Conservation (phyloP, 2,113 vertebrate species). For the Garra rufa region DNA sequence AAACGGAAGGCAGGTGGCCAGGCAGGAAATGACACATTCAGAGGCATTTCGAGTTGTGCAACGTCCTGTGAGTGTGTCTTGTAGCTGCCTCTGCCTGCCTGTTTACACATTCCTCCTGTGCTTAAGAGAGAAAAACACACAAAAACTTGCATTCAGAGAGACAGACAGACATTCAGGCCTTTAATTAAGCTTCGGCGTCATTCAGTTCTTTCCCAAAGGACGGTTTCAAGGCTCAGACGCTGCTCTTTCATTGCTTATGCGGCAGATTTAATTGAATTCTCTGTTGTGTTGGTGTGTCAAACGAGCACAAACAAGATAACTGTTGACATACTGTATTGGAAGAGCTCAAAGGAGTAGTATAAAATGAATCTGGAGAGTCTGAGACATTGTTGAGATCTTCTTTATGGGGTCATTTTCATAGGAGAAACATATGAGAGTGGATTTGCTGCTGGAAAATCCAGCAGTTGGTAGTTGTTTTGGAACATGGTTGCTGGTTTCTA, state of each 20-base stretch:
- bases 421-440: no score
- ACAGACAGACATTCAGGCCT: slow-evolving; percentile 20
- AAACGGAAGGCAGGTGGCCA: slow-evolving; percentile 83
- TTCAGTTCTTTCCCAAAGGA: neutral
- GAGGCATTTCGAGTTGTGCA: slow-evolving; percentile 87
- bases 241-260: neutral
- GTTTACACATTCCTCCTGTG: slow-evolving; percentile 80
- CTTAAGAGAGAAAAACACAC: slow-evolving; percentile 63
- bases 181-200: slow-evolving; percentile 3
- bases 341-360: neutral
- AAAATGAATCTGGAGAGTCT: no score
- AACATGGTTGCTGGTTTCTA: no score
- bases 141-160: slow-evolving; percentile 21
- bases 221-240: neutral
- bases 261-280: neutral
- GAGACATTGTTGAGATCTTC: no score
- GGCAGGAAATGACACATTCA: slow-evolving; percentile 90
- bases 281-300: neutral
- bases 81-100: slow-evolving; percentile 80
- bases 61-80: slow-evolving; percentile 84
- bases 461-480: no score
- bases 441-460: no score
- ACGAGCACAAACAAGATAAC: neutral
- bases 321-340: neutral
- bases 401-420: no score